Conservation (phyloP, 2,113 vertebrate genomes). For the Theropithecus gelada region DNA sequence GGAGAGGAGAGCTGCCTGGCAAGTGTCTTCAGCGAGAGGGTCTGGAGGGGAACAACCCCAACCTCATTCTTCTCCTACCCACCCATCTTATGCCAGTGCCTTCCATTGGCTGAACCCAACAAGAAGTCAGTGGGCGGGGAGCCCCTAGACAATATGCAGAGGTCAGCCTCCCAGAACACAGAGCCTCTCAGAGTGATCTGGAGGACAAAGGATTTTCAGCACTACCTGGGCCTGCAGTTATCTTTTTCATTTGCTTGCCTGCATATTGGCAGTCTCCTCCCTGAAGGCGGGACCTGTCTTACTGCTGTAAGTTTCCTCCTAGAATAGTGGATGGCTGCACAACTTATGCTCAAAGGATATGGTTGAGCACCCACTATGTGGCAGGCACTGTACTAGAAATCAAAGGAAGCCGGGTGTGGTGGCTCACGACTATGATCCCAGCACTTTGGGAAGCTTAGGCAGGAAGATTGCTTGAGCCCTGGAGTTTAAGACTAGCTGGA, state of each 20-base stretch:
- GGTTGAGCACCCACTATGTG: background rate
- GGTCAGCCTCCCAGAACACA: background rate
- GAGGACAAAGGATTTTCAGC: background rate
- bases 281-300: background rate
- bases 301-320: background rate
- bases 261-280: background rate
- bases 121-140: background rate
- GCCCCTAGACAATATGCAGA: background rate
- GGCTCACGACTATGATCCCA: background rate
- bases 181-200: background rate
- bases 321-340: background rate
- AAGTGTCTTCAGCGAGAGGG: background rate
- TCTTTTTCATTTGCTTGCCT: background rate
- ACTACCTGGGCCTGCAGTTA: background rate
- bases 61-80: background rate
- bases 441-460: background rate
- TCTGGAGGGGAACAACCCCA: background rate
- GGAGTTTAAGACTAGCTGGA: background rate
- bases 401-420: background rate
- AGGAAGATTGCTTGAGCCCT: background rate
- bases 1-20: background rate
- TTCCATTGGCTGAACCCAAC: too few species aligned
- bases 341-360: background rate
- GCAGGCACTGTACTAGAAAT: too few species aligned
- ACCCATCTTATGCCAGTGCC: background rate